These are phyloP conservation scores for Microchirus variegatus DNA, from an alignment of 2,797 vertebrate species.

Conservation along the genomic window DNA sequence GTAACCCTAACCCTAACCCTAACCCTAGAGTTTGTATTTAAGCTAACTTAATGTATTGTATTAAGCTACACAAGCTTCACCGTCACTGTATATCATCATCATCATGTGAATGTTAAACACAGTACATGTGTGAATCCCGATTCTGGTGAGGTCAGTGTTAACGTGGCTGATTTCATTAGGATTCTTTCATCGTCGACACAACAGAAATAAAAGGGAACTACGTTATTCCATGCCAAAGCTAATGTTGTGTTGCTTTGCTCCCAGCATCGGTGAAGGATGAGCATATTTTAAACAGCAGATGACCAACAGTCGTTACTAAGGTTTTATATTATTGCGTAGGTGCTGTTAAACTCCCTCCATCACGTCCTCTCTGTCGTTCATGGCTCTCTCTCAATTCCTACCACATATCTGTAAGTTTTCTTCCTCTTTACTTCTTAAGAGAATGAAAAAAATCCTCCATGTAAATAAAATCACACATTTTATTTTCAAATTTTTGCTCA, in stretches of 20 bases:
- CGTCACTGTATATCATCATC: conserved; percentile 8
- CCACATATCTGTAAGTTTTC: neutral
- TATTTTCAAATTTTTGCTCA: conserved; percentile 21
- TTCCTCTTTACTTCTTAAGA: conserved; percentile 16
- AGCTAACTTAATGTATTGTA: conserved; percentile 14
- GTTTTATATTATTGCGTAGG: neutral
- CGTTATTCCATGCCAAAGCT: conserved; percentile 47
- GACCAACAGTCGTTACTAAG: conserved; percentile 1
- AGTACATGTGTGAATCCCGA: conserved; percentile 4
- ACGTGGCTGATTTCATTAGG: conserved; percentile 8
- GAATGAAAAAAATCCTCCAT: conserved; percentile 21
- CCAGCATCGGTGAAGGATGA: conserved; percentile 35
- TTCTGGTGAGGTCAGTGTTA: conserved; percentile 32
- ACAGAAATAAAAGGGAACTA: conserved; percentile 25
- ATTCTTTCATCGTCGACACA: conserved; percentile 19
- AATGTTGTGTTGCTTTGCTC: conserved; percentile 31
- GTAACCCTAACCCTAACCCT: too few species aligned
- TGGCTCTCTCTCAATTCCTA: conserved; percentile 9
- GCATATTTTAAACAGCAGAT: conserved; percentile 27
- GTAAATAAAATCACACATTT: conserved; percentile 54
- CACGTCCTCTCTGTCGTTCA: conserved; percentile 16
- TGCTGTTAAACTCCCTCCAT: conserved; percentile 12
- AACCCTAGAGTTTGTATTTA: conserved; percentile 1
- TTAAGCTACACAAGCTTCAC: conserved; percentile 12
- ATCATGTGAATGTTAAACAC: conserved; percentile 9